These are phyloP conservation scores for Montifringilla adamsi DNA, from an alignment of 2,113 vertebrate genomes.

Conservation along the genomic window DNA sequence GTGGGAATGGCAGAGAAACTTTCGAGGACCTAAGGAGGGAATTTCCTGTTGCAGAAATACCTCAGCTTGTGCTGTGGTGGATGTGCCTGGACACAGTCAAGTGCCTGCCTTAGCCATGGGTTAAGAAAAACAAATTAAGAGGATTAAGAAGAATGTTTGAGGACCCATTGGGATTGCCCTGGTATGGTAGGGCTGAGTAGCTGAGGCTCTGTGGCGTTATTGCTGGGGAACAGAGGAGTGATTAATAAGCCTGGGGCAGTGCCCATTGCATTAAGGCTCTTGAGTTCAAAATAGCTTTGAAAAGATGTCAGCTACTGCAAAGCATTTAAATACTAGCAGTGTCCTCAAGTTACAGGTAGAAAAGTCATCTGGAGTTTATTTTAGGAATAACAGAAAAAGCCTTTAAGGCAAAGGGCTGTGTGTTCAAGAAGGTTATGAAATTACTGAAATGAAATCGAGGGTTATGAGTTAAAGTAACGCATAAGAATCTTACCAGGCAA, in stretches of 20 bases:
- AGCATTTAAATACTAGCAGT: background rate
- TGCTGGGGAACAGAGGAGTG: background rate
- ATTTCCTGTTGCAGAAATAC: background rate
- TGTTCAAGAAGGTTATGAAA: background rate
- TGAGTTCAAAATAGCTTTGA: background rate
- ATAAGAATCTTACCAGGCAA: background rate
- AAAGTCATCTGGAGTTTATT: conserved; percentile 47
- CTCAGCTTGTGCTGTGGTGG: background rate
- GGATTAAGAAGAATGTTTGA: background rate
- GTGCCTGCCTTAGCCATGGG: background rate
- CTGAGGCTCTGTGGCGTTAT: background rate
- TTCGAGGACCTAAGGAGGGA: background rate
- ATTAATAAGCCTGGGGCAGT: background rate
- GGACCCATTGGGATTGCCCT: background rate
- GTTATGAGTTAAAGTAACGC: background rate
- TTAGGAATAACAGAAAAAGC: background rate
- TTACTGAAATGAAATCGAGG: background rate
- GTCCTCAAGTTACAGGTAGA: conserved; percentile 44
- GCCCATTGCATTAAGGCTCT: background rate
- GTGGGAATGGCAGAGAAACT: background rate
- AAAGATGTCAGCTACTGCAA: background rate
- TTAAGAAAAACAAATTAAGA: background rate
- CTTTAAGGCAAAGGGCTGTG: background rate
- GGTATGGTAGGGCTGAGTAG: background rate
- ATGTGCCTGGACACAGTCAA: background rate